Evolutionary conservation across 2,797 vertebrate genomes (phyloP), one percentile per base, ranked within the genome.

Genomic region (Phyllotis vaccarum): DNA sequence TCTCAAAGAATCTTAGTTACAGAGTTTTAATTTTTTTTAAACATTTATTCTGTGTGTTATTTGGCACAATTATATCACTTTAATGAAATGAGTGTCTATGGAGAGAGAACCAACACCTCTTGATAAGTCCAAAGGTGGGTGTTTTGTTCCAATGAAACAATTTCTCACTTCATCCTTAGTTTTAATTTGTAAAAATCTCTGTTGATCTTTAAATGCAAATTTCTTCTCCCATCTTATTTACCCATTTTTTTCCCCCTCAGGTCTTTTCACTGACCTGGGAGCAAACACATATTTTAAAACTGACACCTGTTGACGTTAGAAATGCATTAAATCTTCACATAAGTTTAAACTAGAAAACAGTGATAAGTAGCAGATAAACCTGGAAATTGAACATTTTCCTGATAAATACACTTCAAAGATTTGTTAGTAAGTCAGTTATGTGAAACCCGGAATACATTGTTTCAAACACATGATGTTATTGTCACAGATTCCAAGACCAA

Each of bases 171-270:
- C 19, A 24, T 21, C 37, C 34, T 37, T 43, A 13, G 76, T 95
- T 89, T 91, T 85, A 88, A 94, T 90, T 74, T 87, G 52, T 75
- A 76, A 91, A 96, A 89, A 49, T 74, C 62, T 6, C 22, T 66
- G 6, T 22, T 34, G 92, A 2, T 75, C 37, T 22, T 60, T 78
- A 80, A 93, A 85, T 9, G 17, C n/a, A 81, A 86, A 56, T 6
- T 6, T 90, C 90, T 43, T 90, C 43, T 80, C 68, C 11, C 27
- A 27, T 2, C 43, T 22, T 6, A 60, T 52, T 92, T 60, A 34
- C 46, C 40, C 8, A 19, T 17, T 56, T 29, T 29, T 22, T 56
- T 29, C 24, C 40, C 7, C 9, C 81, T 56, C 49, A 0, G 60
- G 88, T 46, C 46, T 21, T 31, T 90, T 92, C 43, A 34, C 56